A percentile compares a stretch with the other conserved stretches of the same genome.
Evolutionary conservation across 1,140 invertebrate species (phyloP).

Genomic region (Pseudomyrmex gracilis): DNA sequence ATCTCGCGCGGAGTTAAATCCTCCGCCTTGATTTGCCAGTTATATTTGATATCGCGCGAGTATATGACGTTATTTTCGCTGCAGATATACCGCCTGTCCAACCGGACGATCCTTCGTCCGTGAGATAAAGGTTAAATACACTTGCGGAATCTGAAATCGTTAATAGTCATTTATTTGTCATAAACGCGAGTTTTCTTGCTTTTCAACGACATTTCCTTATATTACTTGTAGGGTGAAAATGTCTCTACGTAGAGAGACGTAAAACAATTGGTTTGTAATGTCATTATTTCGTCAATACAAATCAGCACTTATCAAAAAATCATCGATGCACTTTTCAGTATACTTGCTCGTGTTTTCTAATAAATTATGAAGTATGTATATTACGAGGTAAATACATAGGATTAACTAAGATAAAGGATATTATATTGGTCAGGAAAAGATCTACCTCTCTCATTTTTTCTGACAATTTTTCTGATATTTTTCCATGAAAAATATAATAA

Average conservation of each 20-base stretch:
- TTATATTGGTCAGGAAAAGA: not conserved
- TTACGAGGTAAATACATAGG: not conserved
- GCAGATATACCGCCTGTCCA: not conserved
- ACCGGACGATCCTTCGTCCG: not conserved
- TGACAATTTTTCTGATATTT: slow-evolving; percentile 44
- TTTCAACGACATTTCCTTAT: slow-evolving; percentile 11
- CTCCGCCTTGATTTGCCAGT: slow-evolving; percentile 38
- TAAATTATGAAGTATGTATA: not conserved
- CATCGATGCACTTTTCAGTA: not conserved
- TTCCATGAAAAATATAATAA: slow-evolving; percentile 55
- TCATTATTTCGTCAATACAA: not conserved
- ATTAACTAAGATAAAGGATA: not conserved
- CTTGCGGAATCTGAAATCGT: slow-evolving; percentile 23
- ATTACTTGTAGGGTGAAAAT: not conserved
- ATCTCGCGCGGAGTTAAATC: slow-evolving; percentile 72
- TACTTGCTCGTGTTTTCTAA: not conserved
- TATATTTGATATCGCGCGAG: slow-evolving; percentile 56
- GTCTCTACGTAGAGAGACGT: no score
- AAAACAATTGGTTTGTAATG: not conserved
- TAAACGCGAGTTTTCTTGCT: not conserved
- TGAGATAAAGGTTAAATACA: slow-evolving; percentile 32
- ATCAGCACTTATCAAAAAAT: not conserved
- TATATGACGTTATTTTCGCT: slow-evolving; percentile 37
- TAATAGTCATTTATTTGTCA: slow-evolving; percentile 2
- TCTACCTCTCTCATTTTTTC: not conserved